These are phyloP conservation scores for Xyliphius kryptos DNA, from an alignment of 2,113 vertebrate genomes.

Conservation along the genomic window DNA sequence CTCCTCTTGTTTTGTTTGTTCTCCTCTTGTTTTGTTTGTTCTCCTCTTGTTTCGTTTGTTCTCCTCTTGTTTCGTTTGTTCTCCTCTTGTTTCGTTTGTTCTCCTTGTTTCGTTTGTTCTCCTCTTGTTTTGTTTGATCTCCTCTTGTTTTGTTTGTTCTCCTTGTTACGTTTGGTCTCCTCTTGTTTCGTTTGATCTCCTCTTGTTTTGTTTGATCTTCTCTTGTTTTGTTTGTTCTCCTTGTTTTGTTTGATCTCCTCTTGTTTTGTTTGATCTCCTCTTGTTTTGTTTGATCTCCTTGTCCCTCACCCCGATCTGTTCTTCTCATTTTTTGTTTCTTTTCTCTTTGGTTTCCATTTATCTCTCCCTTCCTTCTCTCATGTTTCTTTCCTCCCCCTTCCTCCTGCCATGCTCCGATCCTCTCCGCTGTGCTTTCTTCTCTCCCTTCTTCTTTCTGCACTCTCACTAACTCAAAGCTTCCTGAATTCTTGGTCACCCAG, in stretches of 20 bases:
- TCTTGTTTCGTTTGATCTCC: too few species aligned
- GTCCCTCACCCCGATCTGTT: too few species aligned
- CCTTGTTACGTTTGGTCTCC: too few species aligned
- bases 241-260: constrained; percentile 2
- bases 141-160: not conserved
- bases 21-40: too few species aligned
- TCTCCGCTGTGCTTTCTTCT: constrained; percentile 24
- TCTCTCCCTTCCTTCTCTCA: constrained; percentile 6
- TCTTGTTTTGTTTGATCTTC: not conserved
- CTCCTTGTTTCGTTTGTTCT: too few species aligned
- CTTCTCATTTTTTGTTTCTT: not conserved
- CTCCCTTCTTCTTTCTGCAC: constrained; percentile 19
- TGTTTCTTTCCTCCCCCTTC: constrained; percentile 21
- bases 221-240: not conserved
- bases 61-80: too few species aligned
- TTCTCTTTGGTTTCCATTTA: constrained; percentile 40
- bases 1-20: too few species aligned
- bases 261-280: not conserved
- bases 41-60: too few species aligned
- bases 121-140: too few species aligned
- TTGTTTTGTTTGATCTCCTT: too few species aligned
- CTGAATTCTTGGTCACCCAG: constrained; percentile 80
- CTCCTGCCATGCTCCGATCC: not conserved
- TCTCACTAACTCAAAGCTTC: constrained; percentile 70
- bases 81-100: too few species aligned